Evolutionary conservation across 1,140 invertebrate species (phyloP).

Genomic region (Laupala kohalensis): DNA sequence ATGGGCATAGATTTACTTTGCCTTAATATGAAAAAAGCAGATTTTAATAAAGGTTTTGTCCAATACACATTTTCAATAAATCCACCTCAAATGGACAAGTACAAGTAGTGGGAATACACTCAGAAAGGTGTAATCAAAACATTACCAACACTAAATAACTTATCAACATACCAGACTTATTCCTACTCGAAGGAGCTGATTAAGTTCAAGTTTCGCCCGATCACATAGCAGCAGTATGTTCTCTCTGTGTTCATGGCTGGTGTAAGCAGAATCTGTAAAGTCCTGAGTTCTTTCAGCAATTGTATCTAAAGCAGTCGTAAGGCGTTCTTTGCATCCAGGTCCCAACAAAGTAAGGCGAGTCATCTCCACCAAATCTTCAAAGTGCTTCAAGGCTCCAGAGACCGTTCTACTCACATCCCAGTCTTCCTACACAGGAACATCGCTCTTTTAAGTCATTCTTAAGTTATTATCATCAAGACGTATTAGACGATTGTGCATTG

Average conservation of each 20-base stretch:
- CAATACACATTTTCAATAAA: too few relatives aligned
- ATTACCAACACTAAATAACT: too few relatives aligned
- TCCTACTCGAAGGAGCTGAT: conserved; percentile 71
- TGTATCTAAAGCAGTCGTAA: conserved; percentile 71
- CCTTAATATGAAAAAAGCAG: too few relatives aligned
- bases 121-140: too few relatives aligned
- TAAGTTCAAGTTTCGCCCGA: conserved; percentile 69
- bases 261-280: conserved; percentile 98
- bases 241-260: conserved; percentile 90
- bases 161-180: conserved; percentile 60
- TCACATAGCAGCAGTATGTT: conserved; percentile 86
- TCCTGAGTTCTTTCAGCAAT: conserved; percentile 93
- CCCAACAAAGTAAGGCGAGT: conserved; percentile 50
- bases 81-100: too few relatives aligned
- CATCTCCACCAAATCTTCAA: conserved; percentile 74
- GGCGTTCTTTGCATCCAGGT: conserved; percentile 50
- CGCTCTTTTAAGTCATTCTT: background rate
- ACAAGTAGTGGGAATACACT: too few relatives aligned
- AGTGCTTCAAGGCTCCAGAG: conserved; percentile 62
- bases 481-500: background rate
- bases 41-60: background rate
- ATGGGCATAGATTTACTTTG: too few relatives aligned
- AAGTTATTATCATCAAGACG: background rate
- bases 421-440: conserved; percentile 31
- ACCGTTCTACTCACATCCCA: conserved; percentile 59